Conservation (phyloP, 2,888 invertebrate species). For the Mongoloraphidia duomilia region DNA sequence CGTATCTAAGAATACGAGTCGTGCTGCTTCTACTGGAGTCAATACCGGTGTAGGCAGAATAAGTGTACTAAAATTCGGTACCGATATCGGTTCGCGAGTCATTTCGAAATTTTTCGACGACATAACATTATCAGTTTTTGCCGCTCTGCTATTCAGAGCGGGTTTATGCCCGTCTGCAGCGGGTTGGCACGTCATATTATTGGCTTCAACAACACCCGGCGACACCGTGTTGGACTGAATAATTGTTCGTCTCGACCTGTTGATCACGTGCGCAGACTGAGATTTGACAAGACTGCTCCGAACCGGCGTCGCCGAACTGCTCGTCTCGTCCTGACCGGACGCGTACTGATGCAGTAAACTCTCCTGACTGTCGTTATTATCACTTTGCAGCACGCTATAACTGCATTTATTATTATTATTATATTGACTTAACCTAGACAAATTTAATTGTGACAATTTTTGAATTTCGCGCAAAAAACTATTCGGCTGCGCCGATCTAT, state of each 20-base stretch:
- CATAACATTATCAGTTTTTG: conserved; percentile 7
- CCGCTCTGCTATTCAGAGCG: conserved; percentile 14
- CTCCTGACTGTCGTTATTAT: conserved; percentile 49
- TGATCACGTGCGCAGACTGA: conserved; percentile 41
- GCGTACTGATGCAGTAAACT: conserved; percentile 35
- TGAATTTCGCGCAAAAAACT: conserved; percentile 50
- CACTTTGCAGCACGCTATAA: conserved; percentile 49
- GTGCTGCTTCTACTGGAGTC: conserved; percentile 51
- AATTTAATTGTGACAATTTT: conserved; percentile 54
- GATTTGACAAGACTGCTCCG: conserved; percentile 35
- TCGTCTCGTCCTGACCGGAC: conserved; percentile 11
- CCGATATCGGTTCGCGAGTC: conserved; percentile 54
- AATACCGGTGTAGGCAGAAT: conserved; percentile 47
- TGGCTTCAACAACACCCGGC: conserved; percentile 23
- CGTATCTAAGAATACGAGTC: conserved; percentile 54
- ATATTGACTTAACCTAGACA: conserved; percentile 46
- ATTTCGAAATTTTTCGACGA: conserved; percentile 22
- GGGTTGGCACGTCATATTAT: conserved; percentile 14
- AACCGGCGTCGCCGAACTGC: conserved; percentile 20
- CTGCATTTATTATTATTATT: conserved; percentile 52
- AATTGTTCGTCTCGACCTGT: conserved; percentile 32
- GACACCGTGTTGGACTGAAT: conserved; percentile 15
- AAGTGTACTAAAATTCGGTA: conserved; percentile 56
- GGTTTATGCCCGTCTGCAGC: conserved; percentile 8
- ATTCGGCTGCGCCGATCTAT: conserved; percentile 3